Evolutionary conservation across 2,888 invertebrate species (phyloP), one percentile per base, ranked within the genome.

Genomic region (Itoplectis maculator): DNA sequence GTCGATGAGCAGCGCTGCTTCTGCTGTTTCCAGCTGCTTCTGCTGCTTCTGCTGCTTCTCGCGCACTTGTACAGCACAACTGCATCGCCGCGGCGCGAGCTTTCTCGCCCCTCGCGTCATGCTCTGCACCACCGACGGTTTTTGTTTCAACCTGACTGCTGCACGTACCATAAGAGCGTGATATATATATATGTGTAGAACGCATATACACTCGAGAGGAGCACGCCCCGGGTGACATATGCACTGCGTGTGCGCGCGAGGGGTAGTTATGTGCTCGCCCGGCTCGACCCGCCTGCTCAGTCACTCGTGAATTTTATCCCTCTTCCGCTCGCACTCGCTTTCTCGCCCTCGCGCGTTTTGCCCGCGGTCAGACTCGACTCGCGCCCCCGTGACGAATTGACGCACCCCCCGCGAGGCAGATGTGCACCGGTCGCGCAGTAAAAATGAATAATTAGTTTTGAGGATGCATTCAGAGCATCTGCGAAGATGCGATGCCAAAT

Each of bases 81-180:
- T 35, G 63, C 61, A 47, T 47, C 61, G n/a, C n/a, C 29, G n/a
- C 63, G 49, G 78, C 65, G 81, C 77, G 69, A 82, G 78, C 51
- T 82, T 82, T 79, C 74, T 82, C 78, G 65, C 78, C 78, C 70
- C 69, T 80, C 65, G 80, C 70, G 80, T 59, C 54, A 45, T 13
- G 15, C 15, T n/a, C 47, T 45, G 11, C 47, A 5, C 65, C 70
- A 75, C n/a, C 29, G 29, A 72, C 68, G 51, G n/a, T 78, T 51
- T 65, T 77, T 77, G 70, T 70, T 74, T 45, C 56, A 42, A 47
- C 76, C 37, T n/a, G 47, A n/a, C 61, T 45, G n/a, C 29, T 61
- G 42, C 15, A 35, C 37, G 13, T 61, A n/a, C 3, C 11, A 13
- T 4, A 29, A 3, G n/a, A 5, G n/a, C 47, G 5, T n/a, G n/a